Evolutionary conservation across 2,797 vertebrate genomes (phyloP).

Genomic region (Huso huso): DNA sequence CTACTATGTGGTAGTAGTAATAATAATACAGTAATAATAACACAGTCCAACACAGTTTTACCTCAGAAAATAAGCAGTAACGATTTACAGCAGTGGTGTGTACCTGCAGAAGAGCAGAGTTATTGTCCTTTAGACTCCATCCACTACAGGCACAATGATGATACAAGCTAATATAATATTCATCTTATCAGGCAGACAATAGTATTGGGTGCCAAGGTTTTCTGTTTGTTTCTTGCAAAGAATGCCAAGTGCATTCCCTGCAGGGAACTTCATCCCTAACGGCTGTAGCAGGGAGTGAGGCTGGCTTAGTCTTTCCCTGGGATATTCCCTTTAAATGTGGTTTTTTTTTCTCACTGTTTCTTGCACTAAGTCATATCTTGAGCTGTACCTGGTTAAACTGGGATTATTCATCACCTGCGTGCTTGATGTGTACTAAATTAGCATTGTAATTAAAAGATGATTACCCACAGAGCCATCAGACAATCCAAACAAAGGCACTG

Average conservation of each 20-base stretch:
- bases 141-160: neutral
- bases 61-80: neutral
- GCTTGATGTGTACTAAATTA: neutral
- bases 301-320: neutral
- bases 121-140: neutral
- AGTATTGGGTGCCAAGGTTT: neutral
- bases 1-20: too few species aligned
- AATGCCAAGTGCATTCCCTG: neutral
- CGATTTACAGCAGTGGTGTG: neutral
- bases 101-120: neutral
- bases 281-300: neutral
- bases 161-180: neutral
- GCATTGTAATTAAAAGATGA: constrained; percentile 1
- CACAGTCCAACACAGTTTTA: neutral
- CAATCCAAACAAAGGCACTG: neutral
- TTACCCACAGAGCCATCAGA: neutral
- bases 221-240: neutral
- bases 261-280: neutral
- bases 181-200: neutral
- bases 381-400: neutral
- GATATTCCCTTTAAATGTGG: neutral
- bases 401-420: neutral
- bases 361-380: neutral
- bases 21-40: too few species aligned
- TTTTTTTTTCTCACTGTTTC: neutral